Base-by-base conservation (phyloP, 2,888 invertebrate species). In the Drosophila kambysellisi region DNA sequence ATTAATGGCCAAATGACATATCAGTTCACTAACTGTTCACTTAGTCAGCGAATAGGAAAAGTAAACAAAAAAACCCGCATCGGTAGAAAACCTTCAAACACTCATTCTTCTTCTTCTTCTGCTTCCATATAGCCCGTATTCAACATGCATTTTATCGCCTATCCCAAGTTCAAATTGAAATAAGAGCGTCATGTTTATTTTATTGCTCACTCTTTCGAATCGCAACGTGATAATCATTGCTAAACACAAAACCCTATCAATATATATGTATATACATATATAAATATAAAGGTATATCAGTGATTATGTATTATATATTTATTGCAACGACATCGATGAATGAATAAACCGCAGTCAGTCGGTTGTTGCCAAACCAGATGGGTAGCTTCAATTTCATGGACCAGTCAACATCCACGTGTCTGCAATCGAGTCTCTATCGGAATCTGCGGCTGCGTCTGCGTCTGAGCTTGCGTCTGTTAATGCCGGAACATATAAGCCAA, bases 401-500 rank as follows among this genome's bases (percentile, higher is more conserved):
- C 77, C 82, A 82, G 66, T 70, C 72, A 48, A 60, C 66, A 43
- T 70, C 70, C 85, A 85, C 79, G 83, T 82, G 88, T 70, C 65
- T 69, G 60, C 60, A 56, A 35, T 62, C 41, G 54, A 25, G 32
- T 51, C 51, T 67, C 65, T 66, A 59, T 68, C 52, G 70, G 67
- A 62, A 56, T 57, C 48, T 43, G 37, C 57, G 53, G 62, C 64
- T 60, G 51, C n/a, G 32, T 58, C 67, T 60, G 43, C 15, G 32
- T 59, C 43, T 69, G 63, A 51, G 64, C 52, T 70, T 63, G 62
- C 41, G 68, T 74, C 77, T 77, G 64, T 37, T 66, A 67, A 83
- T 89, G 88, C 87, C 89, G 89, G 87, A 87, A 89, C 85, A 88
- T 75, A 59, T 80, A 80, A 77, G 83, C 70, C 80, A 78, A 83